phyloP scores from a whole-genome alignment of 2,113 vertebrate genomes.

The Ancistrus triradiatus region DNA sequence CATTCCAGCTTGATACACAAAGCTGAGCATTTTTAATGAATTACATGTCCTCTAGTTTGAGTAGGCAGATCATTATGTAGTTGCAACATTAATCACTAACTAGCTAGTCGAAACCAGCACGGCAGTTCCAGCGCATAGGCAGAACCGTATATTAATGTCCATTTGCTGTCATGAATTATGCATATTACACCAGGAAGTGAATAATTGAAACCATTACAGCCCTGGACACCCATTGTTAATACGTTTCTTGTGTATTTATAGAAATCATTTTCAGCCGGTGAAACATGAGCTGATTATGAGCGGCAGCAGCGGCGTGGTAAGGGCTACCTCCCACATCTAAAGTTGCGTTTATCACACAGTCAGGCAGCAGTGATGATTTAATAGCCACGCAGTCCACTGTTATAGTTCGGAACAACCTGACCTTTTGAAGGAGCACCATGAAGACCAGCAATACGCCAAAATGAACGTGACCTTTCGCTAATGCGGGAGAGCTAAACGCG shows the following conservation, averaged over 20 bases:
- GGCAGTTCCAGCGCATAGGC: background rate
- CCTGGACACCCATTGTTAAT: background rate
- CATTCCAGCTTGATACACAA: too few species aligned
- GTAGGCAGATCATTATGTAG: too few species aligned
- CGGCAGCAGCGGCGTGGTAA: background rate
- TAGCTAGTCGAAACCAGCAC: background rate
- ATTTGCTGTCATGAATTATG: background rate
- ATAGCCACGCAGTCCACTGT: background rate
- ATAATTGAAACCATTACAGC: background rate
- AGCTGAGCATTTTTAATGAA: too few species aligned
- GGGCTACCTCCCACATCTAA: background rate
- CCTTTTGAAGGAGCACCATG: constrained; percentile 36
- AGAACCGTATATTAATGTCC: background rate
- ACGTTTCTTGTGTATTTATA: background rate
- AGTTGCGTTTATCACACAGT: background rate
- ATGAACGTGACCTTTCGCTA: constrained; percentile 53
- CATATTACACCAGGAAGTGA: background rate
- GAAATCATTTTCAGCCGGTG: constrained; percentile 3
- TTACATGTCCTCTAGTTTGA: too few species aligned
- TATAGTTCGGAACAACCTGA: constrained; percentile 20
- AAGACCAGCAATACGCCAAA: constrained; percentile 21
- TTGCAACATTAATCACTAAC: background rate
- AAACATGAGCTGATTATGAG: constrained; percentile 57
- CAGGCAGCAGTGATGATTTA: background rate
- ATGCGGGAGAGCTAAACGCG: constrained; percentile 8